Conservation (phyloP, 1,140 invertebrate species). For the Tetragnatha versicolor region DNA sequence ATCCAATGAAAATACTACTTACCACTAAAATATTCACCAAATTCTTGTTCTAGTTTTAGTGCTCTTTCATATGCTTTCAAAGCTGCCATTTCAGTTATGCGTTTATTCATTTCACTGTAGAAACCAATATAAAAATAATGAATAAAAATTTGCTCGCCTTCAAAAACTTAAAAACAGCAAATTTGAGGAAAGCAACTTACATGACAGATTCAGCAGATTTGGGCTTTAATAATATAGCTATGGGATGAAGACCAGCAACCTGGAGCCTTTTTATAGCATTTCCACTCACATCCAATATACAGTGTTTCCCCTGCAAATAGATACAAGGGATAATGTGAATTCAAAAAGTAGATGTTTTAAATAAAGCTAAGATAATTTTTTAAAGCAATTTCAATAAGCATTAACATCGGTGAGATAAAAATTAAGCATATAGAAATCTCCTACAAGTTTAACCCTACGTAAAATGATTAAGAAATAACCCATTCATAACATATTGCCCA, state of each 20-base stretch:
- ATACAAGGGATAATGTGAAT: too few relatives aligned
- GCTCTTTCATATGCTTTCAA: constrained; percentile 95
- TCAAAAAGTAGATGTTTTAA: too few relatives aligned
- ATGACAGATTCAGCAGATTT: constrained; percentile 96
- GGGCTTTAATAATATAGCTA: constrained; percentile 98
- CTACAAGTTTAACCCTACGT: neutral
- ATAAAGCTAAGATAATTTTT: too few relatives aligned
- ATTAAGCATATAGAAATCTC: too few relatives aligned
- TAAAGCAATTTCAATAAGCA: too few relatives aligned
- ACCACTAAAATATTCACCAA: constrained; percentile 97
- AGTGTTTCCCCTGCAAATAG: constrained; percentile 82
- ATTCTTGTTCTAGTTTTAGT: constrained; percentile 97
- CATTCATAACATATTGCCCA: neutral
- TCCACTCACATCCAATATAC: constrained; percentile 98
- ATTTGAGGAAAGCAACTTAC: constrained; percentile 69
- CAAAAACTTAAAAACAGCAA: neutral
- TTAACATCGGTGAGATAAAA: too few relatives aligned
- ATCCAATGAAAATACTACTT: neutral
- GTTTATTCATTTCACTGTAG: constrained; percentile 91
- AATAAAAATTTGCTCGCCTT: neutral
- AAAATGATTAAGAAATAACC: neutral
- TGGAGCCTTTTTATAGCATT: constrained; percentile 99
- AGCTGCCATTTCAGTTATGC: constrained; percentile 98
- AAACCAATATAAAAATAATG: neutral
- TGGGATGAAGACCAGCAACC: constrained; percentile 94